A percentile compares a stretch with the other conserved stretches of the same genome.
phyloP scores from a whole-genome alignment of 1,140 invertebrate species.

The Drosophila nasuta region DNA sequence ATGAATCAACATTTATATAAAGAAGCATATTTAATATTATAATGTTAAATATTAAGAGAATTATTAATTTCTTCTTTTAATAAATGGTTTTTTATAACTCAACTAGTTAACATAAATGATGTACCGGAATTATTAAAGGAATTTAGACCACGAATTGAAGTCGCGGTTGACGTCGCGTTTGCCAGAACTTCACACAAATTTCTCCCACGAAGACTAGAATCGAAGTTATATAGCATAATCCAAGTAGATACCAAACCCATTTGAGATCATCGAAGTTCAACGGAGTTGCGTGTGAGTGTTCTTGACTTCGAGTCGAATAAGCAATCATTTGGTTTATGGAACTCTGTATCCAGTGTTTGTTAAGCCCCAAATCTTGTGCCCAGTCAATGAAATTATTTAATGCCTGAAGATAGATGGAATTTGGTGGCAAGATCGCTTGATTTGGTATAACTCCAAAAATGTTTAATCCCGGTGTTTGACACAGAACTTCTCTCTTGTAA shows the following conservation, averaged over 20 bases:
- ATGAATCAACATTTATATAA: too few relatives aligned
- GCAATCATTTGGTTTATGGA: not conserved
- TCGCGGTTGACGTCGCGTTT: not conserved
- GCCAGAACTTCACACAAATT: not conserved
- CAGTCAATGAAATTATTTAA: slow-evolving; percentile 3
- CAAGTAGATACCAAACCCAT: not conserved
- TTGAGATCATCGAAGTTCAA: not conserved
- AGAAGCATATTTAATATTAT: too few relatives aligned
- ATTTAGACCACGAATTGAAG: not conserved
- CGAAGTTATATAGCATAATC: not conserved
- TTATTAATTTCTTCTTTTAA: too few relatives aligned
- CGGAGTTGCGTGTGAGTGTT: not conserved
- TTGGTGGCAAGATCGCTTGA: not conserved
- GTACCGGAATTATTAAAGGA: too few relatives aligned
- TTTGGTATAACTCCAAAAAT: not conserved
- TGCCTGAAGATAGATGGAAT: slow-evolving; percentile 12
- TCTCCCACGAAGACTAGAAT: slow-evolving; percentile 8
- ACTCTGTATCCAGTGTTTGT: not conserved
- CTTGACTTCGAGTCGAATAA: not conserved
- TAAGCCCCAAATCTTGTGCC: not conserved
- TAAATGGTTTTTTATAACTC: too few relatives aligned
- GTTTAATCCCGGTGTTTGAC: not conserved
- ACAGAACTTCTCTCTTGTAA: not conserved
- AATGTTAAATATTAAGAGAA: too few relatives aligned
- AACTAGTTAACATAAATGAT: too few relatives aligned